Evolutionary conservation across 2,888 invertebrate species (phyloP).

Genomic region (Dioctria linearis): DNA sequence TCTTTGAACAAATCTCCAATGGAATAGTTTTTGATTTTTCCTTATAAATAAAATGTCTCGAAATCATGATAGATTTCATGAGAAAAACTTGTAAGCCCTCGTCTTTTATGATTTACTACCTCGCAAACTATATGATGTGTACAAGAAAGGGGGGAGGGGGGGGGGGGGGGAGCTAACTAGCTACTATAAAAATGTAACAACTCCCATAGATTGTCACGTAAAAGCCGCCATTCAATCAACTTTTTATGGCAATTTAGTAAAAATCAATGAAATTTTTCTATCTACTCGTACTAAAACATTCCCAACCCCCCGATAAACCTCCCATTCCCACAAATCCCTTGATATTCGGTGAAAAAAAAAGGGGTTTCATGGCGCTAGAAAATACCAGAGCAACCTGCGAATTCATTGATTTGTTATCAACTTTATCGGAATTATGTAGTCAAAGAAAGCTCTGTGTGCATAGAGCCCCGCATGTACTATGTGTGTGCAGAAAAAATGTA

Average conservation of each 20-base stretch:
- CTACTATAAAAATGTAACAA: neutral
- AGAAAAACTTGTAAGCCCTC: conserved; percentile 3
- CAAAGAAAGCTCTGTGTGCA: too few species aligned
- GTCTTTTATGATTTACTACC: neutral
- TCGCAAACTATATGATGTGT: neutral
- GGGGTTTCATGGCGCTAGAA: too few species aligned
- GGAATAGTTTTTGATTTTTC: neutral
- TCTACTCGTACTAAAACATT: neutral
- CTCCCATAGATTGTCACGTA: conserved; percentile 13
- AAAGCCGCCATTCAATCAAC: conserved; percentile 15
- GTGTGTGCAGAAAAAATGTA: too few species aligned
- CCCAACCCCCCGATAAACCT: neutral
- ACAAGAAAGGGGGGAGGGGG: neutral
- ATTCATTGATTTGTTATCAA: conserved; percentile 28
- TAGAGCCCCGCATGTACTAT: neutral
- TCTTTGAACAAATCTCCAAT: neutral
- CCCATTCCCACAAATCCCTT: neutral
- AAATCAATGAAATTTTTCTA: conserved; percentile 27
- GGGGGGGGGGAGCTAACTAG: too few species aligned
- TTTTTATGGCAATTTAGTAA: conserved; percentile 28
- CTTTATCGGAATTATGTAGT: neutral
- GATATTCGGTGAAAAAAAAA: neutral
- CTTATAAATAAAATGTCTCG: neutral
- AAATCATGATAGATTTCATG: conserved; percentile 5
- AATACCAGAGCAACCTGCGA: neutral